These are phyloP conservation scores for Oasisia sp. DNA, from an alignment of 2,888 invertebrate genomes.

Conservation along the genomic window DNA sequence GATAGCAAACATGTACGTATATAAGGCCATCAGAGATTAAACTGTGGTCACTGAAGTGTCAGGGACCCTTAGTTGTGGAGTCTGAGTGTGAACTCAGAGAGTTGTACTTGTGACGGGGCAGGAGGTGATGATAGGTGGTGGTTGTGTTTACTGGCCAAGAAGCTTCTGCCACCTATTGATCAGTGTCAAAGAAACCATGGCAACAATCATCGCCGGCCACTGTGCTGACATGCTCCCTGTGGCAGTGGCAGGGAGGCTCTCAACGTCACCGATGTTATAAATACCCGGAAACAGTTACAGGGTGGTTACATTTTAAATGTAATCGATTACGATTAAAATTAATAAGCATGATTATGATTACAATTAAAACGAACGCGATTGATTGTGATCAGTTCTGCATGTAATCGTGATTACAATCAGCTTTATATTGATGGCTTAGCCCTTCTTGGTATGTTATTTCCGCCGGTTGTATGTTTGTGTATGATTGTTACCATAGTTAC, in stretches of 20 bases:
- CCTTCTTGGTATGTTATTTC: too few relatives aligned
- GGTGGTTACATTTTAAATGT: too few relatives aligned
- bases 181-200: slow-evolving; percentile 11
- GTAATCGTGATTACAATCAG: too few relatives aligned
- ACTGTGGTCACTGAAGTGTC: background rate
- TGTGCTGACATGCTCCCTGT: background rate
- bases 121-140: background rate
- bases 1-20: background rate
- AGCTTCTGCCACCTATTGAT: background rate
- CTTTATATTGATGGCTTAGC: too few relatives aligned
- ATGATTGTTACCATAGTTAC: too few relatives aligned
- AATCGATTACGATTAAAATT: too few relatives aligned
- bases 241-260: background rate
- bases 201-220: background rate
- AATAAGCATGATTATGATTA: too few relatives aligned
- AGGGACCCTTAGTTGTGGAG: background rate
- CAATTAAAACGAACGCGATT: too few relatives aligned
- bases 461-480: too few relatives aligned
- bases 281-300: too few relatives aligned
- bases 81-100: background rate
- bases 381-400: too few relatives aligned
- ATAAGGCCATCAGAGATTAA: background rate
- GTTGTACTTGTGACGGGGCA: background rate
- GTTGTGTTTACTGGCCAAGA: slow-evolving; percentile 1
- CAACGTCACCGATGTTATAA: background rate